phyloP scores from a whole-genome alignment of 2,888 invertebrate species.

The Phaonia tiefii region DNA sequence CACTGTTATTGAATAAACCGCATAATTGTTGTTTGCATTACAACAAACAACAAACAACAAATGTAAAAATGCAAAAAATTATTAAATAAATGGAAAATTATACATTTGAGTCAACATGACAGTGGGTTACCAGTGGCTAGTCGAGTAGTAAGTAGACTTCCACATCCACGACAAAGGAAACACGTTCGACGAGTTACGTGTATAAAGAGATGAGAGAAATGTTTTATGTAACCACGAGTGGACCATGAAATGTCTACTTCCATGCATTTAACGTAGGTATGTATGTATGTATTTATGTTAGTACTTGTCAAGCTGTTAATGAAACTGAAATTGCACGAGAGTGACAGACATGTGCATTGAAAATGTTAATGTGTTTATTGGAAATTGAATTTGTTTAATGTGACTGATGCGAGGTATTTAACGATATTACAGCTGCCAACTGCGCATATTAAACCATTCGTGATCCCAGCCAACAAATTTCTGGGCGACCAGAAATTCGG shows the following conservation, averaged over 20 bases:
- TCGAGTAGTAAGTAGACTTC: background rate
- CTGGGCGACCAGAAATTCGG: no score
- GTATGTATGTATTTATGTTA: background rate
- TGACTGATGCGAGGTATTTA: conserved; percentile 35
- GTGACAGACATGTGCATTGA: background rate
- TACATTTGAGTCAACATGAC: background rate
- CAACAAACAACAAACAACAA: background rate
- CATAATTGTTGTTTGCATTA: background rate
- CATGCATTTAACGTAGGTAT: background rate
- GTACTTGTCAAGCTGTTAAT: background rate
- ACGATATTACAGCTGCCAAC: no score
- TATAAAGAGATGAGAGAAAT: conserved; percentile 29
- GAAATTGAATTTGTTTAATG: background rate
- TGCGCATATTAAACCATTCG: no score
- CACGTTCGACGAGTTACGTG: conserved; percentile 11
- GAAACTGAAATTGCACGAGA: conserved; percentile 3
- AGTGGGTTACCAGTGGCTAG: conserved; percentile 27
- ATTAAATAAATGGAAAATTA: conserved; percentile 4
- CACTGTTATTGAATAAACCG: no score
- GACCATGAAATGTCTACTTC: conserved; percentile 25
- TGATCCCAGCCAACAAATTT: no score
- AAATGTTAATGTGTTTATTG: conserved; percentile 2
- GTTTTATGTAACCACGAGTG: conserved; percentile 16
- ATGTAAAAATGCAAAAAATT: background rate
- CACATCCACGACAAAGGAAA: background rate